phyloP scores from a whole-genome alignment of 2,888 invertebrate species.

The Caenorhabditis panamensis region DNA sequence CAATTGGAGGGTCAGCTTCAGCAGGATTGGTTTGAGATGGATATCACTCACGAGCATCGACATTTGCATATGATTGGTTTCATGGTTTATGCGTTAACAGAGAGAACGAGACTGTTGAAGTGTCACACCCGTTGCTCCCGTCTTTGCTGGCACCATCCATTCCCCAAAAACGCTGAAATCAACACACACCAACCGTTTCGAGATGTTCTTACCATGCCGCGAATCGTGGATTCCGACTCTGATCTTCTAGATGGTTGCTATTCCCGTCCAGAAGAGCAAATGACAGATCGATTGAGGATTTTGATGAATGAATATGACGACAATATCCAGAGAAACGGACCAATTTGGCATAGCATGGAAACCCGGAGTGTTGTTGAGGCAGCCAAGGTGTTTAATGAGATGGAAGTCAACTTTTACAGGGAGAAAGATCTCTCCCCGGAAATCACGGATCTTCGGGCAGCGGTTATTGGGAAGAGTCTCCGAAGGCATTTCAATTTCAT shows the following conservation, averaged over 20 bases:
- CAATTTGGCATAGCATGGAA: neutral
- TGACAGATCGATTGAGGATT: neutral
- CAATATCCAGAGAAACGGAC: neutral
- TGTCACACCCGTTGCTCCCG: constrained; percentile 1
- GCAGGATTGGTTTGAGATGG: neutral
- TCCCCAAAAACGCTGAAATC: neutral
- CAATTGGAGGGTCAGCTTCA: neutral
- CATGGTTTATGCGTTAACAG: constrained; percentile 4
- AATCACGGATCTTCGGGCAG: neutral
- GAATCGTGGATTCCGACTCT: neutral
- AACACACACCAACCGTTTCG: neutral
- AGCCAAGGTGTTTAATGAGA: neutral
- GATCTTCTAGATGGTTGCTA: neutral
- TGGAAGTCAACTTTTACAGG: neutral
- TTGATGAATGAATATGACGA: constrained; percentile 18
- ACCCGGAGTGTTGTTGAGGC: neutral
- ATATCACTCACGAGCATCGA: neutral
- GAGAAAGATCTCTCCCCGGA: neutral
- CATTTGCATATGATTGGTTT: constrained; percentile 17
- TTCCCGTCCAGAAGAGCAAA: neutral
- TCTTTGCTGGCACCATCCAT: constrained; percentile 2
- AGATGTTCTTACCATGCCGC: neutral
- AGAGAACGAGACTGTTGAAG: constrained; percentile 7
- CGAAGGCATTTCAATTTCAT: neutral
- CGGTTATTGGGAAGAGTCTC: neutral